Evolutionary conservation across 2,113 vertebrate species (phyloP), one percentile per base, ranked within the genome.

Genomic region (Eira barbara): DNA sequence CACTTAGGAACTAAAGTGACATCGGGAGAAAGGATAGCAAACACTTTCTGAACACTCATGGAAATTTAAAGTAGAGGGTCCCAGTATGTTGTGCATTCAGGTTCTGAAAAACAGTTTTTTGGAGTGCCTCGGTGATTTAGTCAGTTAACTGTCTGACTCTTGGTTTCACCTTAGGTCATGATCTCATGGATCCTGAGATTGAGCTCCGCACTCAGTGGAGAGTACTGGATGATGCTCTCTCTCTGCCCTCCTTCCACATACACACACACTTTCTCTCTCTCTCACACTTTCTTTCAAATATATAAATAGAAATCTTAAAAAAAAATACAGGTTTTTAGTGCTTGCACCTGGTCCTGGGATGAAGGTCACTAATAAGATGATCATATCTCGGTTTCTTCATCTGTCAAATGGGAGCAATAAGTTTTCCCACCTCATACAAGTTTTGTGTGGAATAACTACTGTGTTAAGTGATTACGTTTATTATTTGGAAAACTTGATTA

Each of bases 31-130:
- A 67, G 4, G 9, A 57, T 25, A 73, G 47, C 20, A 31, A 34
- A 39, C 17, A 27, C 12, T 67, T 81, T 45, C 36, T 27, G 47
- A 63, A 14, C 8, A 17, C 31, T 39, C 29, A 7, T 2, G 7
- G 49, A 59, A 18, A 63, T 27, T 11, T 20, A 69, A 31, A 55
- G 21, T 12, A 78, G 23, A 42, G 6, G 14, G 12, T 61, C 25
- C 45, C 21, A 11, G 23, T 7, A 5, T 4, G 23, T 34, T 47
- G 0, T 61, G 63, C 1, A 0, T 47, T 74, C 23, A 36, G 55
- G 6, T 25, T 23, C 67, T 69, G 67, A 36, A 69, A 69, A 69
- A 21, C 34, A 18, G 15, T 3, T 34, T 20, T 69, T 36, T 20
- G 18, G 34, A 18, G 65, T 36, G 67, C 18, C 4, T 69, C 9